phyloP scores from a whole-genome alignment of 1,140 invertebrate species.

The Agrypnia vestita region DNA sequence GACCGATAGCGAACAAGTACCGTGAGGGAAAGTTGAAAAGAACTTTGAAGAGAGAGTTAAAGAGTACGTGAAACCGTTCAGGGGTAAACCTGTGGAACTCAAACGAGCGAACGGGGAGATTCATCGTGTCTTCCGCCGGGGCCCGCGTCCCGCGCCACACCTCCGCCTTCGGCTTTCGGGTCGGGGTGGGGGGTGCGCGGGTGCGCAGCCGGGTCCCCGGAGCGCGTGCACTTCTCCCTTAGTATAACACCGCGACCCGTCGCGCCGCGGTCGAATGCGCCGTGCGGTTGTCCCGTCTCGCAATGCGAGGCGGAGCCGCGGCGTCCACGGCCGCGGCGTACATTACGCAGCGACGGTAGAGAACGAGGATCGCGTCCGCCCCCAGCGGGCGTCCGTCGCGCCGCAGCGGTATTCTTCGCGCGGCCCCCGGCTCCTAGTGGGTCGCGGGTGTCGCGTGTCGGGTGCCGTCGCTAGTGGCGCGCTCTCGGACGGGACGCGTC shows the following conservation, averaged over 20 bases:
- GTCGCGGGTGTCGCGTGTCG: conserved; percentile 64
- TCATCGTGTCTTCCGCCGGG: too few relatives aligned
- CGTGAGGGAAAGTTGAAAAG: conserved; percentile 93
- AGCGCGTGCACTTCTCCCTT: too few relatives aligned
- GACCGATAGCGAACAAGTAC: conserved; percentile 93
- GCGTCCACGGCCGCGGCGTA: too few relatives aligned
- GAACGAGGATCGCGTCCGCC: too few relatives aligned
- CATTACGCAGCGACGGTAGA: too few relatives aligned
- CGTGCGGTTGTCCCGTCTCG: too few relatives aligned
- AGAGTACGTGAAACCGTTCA: conserved; percentile 87
- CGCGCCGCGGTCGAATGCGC: too few relatives aligned
- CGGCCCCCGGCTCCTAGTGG: conserved; percentile 64
- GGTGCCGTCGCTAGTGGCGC: conserved; percentile 65
- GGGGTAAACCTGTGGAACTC: conserved; percentile 80
- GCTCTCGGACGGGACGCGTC: conserved; percentile 69
- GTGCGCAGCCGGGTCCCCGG: conserved; percentile 62
- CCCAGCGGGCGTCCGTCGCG: conserved; percentile 62
- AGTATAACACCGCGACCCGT: too few relatives aligned
- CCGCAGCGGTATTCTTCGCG: too few relatives aligned
- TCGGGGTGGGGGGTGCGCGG: conserved; percentile 62
- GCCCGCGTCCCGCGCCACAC: too few relatives aligned
- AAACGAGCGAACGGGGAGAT: conserved; percentile 74
- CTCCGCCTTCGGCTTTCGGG: too few relatives aligned
- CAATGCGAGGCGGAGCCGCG: too few relatives aligned
- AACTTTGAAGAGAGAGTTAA: conserved; percentile 91